These are phyloP conservation scores for Drosophila repletoides DNA, from an alignment of 1,140 invertebrate species.

Conservation along the genomic window DNA sequence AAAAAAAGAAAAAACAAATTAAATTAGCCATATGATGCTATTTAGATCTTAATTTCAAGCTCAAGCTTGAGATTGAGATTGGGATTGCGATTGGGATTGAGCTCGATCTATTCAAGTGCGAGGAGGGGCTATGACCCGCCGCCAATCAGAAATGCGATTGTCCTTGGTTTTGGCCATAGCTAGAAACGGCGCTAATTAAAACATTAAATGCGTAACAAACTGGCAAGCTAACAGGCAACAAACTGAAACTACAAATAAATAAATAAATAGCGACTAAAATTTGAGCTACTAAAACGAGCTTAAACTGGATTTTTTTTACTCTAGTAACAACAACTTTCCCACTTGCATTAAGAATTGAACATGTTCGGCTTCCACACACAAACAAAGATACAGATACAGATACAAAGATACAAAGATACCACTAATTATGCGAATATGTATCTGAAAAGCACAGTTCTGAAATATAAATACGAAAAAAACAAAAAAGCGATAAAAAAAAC, in stretches of 20 bases:
- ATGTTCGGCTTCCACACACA: too few relatives aligned
- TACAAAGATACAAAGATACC: too few relatives aligned
- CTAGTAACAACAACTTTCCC: slow-evolving; percentile 56
- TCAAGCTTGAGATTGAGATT: not conserved
- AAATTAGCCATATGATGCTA: slow-evolving; percentile 52
- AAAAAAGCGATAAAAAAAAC: too few relatives aligned
- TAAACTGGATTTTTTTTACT: slow-evolving; percentile 19
- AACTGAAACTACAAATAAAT: slow-evolving; percentile 20
- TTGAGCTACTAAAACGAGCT: slow-evolving; percentile 12
- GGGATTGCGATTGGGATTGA: too few relatives aligned
- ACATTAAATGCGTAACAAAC: slow-evolving; percentile 73
- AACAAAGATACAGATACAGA: too few relatives aligned
- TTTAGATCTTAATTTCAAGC: slow-evolving; percentile 17
- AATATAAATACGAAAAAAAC: too few relatives aligned
- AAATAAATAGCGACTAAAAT: slow-evolving; percentile 4
- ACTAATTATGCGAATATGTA: slow-evolving; percentile 12
- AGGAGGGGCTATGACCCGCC: slow-evolving; percentile 57
- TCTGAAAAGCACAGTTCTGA: slow-evolving; percentile 20
- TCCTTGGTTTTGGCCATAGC: slow-evolving; percentile 57
- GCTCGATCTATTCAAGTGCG: slow-evolving; percentile 31
- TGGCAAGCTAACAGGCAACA: slow-evolving; percentile 20
- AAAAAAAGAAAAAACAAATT: slow-evolving; percentile 35
- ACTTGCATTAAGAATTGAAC: slow-evolving; percentile 29
- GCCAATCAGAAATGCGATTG: slow-evolving; percentile 32
- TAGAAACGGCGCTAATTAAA: slow-evolving; percentile 69